Conservation (phyloP, 92 coral and sea anemone species). For the Epizoanthus scotinus region DNA sequence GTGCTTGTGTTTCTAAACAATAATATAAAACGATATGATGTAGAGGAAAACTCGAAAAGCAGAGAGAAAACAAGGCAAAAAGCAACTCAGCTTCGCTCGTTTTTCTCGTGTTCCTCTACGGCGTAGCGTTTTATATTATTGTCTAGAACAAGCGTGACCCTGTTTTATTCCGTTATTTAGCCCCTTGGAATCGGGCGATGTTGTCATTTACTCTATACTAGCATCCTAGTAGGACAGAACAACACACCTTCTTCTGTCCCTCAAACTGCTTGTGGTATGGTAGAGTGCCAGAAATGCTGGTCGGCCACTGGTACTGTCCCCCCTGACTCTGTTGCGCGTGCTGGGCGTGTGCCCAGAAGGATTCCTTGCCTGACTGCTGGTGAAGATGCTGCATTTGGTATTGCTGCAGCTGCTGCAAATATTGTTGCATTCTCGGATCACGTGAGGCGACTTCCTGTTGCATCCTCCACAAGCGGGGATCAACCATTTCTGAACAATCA, state of each 20-base stretch:
- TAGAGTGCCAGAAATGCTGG: slow-evolving; percentile 12
- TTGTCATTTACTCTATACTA: too few species aligned
- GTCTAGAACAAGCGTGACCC: too few species aligned
- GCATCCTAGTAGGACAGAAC: too few species aligned
- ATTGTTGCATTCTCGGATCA: slow-evolving; percentile 80
- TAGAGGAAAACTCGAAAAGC: too few species aligned
- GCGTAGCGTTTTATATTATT: too few species aligned
- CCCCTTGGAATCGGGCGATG: too few species aligned
- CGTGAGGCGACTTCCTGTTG: slow-evolving; percentile 36
- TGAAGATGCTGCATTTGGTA: slow-evolving; percentile 67
- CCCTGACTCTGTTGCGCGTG: slow-evolving; percentile 33
- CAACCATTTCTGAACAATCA: slow-evolving; percentile 18
- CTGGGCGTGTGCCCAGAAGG: slow-evolving; percentile 35
- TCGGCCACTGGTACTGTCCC: slow-evolving; percentile 36
- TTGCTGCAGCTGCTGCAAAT: slow-evolving; percentile 62
- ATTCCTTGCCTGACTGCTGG: slow-evolving; percentile 52
- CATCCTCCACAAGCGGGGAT: slow-evolving; percentile 26
- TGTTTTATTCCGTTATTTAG: too few species aligned
- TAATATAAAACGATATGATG: too few species aligned
- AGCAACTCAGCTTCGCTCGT: too few species aligned
- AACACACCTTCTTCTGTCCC: slow-evolving; percentile 27
- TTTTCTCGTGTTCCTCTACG: too few species aligned
- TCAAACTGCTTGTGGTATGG: slow-evolving; percentile 34
- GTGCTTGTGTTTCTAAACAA: too few species aligned
- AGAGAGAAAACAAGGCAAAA: too few species aligned